phyloP scores from a whole-genome alignment of 2,113 vertebrate genomes.

The Synodontis membranacea region DNA sequence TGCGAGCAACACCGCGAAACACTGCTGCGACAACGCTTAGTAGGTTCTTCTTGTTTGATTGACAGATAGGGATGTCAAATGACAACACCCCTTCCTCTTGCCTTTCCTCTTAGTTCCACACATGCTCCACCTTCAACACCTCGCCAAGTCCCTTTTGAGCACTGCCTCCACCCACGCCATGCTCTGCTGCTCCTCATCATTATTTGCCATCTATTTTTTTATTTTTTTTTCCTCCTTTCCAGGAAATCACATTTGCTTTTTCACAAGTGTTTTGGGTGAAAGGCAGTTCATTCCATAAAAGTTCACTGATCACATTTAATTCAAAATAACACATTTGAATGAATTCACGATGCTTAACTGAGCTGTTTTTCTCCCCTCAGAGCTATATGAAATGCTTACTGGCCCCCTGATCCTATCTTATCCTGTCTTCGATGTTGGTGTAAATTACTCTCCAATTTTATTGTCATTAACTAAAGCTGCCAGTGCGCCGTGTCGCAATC shows the following conservation, averaged over 20 bases:
- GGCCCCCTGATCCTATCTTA: constrained; percentile 8
- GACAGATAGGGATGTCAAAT: constrained; percentile 34
- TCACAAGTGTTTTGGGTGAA: constrained; percentile 51
- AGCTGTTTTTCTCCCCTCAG: constrained; percentile 1
- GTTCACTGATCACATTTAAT: not conserved
- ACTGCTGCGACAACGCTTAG: not conserved
- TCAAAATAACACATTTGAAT: constrained; percentile 24
- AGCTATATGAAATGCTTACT: not conserved
- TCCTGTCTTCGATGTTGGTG: not conserved
- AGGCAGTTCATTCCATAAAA: constrained; percentile 37
- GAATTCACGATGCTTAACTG: constrained; percentile 14
- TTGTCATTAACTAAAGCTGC: not conserved
- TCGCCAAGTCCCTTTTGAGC: constrained; percentile 46
- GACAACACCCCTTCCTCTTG: constrained; percentile 30
- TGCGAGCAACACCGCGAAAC: not conserved
- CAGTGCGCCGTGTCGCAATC: not conserved
- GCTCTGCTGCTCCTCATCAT: constrained; percentile 55
- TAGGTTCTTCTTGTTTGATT: not conserved
- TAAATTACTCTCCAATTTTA: not conserved
- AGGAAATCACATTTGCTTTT: constrained; percentile 57
- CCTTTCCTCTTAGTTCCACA: constrained; percentile 28
- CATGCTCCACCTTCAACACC: constrained; percentile 46
- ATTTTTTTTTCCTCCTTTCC: constrained; percentile 30
- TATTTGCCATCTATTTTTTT: constrained; percentile 50
- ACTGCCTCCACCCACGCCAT: constrained; percentile 49